Evolutionary conservation across 1,140 invertebrate species (phyloP), one percentile per base, ranked within the genome.

Genomic region (Monomorium pharaonis): DNA sequence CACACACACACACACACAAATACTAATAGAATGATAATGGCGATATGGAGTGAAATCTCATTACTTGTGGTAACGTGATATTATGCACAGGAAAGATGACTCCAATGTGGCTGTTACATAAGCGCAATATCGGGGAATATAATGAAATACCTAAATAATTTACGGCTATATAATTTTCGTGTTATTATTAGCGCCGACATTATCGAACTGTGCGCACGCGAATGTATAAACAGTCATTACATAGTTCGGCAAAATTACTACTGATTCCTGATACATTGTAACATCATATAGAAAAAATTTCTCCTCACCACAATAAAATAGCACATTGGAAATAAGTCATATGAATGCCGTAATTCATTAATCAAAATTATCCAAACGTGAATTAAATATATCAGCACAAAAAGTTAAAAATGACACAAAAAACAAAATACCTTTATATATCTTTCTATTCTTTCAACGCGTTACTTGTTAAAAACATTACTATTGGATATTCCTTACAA

Each of bases 31-130:
- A 85, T 85, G 76, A 83, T 80, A 80, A 86, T 70, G 51, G 76
- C 76, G 60, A 78, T 42, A 75, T 67, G 51, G 63, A 80, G 49
- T 86, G 78, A 84, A 86, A 86, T 86, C 65, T 83, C 54, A 86
- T 84, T 86, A 86, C 63, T 47, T 37, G 60, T 49, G 76, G 85
- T 86, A 86, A 86, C 49, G 27, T 56, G 69, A 84, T 84, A 84
- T 84, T 86, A 84, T 60, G 62, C 60, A 54, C 30, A 33, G 85
- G 47, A 86, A 86, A 74, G 78, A 69, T 72, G 77, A 81, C 37
- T 84, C 81, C 60, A 44, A 76, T 80, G 70, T 67, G 62, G 49
- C 42, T 83, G 85, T 65, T 85, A 47, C 63, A 44, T 81, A 70
- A 86, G 77, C 76, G 63, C 44, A 60, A 49, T 63, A 84, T 65